Evolutionary conservation across 2,113 vertebrate genomes (phyloP).

Genomic region (Aptenodytes forsteri): DNA sequence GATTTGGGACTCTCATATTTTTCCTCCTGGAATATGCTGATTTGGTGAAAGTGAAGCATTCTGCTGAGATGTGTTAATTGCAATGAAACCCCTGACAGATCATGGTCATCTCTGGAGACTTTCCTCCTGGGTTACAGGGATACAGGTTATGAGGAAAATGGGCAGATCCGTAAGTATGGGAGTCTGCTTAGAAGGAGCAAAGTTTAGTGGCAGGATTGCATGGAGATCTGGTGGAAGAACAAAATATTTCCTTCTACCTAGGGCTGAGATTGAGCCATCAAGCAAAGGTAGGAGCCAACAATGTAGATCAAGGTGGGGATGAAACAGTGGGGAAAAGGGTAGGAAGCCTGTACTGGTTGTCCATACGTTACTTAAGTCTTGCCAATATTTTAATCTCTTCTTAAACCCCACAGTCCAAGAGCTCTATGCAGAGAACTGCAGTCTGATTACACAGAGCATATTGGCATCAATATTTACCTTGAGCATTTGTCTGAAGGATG

Average conservation of each 20-base stretch:
- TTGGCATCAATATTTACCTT: conserved; percentile 27
- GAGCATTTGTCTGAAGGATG: neutral
- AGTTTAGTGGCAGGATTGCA: neutral
- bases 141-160: neutral
- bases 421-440: neutral
- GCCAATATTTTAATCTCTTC: neutral
- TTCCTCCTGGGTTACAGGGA: neutral
- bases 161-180: neutral
- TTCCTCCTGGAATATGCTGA: neutral
- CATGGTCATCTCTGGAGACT: neutral
- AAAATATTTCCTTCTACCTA: neutral
- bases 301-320: neutral
- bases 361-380: neutral
- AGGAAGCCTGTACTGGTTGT: neutral
- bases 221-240: neutral
- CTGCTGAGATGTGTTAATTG: neutral
- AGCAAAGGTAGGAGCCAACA: neutral
- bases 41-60: neutral
- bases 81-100: neutral
- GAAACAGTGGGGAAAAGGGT: neutral
- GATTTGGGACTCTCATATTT: neutral
- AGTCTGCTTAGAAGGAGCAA: neutral
- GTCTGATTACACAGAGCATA: neutral
- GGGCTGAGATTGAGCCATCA: neutral
- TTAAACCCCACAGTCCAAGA: neutral